These are phyloP conservation scores for Trichopria drosophilae DNA, from an alignment of 2,888 invertebrate genomes.

Conservation along the genomic window DNA sequence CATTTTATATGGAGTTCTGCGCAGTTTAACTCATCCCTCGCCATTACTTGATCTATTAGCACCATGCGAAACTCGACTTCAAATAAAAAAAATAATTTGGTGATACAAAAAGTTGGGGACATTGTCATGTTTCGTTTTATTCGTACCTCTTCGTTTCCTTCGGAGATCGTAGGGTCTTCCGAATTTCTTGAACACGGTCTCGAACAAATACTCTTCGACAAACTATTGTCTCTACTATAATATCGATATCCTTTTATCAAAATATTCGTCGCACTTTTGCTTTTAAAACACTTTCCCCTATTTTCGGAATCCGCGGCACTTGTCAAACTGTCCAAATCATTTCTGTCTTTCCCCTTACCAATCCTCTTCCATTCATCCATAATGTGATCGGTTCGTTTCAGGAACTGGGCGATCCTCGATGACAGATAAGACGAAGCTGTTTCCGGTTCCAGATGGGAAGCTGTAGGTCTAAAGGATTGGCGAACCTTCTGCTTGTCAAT, in stretches of 20 bases:
- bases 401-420: conserved; percentile 77
- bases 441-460: conserved; percentile 75
- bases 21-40: no score
- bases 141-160: conserved; percentile 48
- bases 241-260: conserved; percentile 81
- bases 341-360: conserved; percentile 65
- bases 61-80: no score
- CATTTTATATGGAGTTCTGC: no score
- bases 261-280: conserved; percentile 79
- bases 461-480: conserved; percentile 71
- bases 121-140: conserved; percentile 32
- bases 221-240: conserved; percentile 58
- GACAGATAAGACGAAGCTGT: conserved; percentile 78
- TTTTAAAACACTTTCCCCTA: conserved; percentile 44
- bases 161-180: conserved; percentile 51
- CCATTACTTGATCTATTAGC: no score
- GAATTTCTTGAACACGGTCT: conserved; percentile 40
- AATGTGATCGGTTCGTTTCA: conserved; percentile 82
- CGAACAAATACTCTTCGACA: conserved; percentile 47
- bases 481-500: conserved; percentile 71
- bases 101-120: no score
- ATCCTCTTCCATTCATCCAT: conserved; percentile 83
- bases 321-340: conserved; percentile 41
- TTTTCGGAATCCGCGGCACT: conserved; percentile 11
- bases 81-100: no score